These are phyloP conservation scores for Columba guinea DNA, from an alignment of 2,797 vertebrate genomes.

Conservation along the genomic window DNA sequence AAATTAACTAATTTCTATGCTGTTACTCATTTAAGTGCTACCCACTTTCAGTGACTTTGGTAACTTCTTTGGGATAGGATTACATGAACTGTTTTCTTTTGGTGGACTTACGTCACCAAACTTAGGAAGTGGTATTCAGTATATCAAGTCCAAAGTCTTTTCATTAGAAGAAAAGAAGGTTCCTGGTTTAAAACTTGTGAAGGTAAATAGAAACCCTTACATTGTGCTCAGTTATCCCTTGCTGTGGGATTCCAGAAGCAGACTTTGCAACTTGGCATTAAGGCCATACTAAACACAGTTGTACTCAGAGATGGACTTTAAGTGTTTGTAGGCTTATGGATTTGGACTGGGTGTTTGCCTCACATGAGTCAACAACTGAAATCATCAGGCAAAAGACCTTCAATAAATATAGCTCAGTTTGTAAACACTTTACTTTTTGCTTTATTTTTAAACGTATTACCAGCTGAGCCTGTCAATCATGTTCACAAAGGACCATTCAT, in stretches of 20 bases:
- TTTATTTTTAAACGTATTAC: constrained; percentile 28
- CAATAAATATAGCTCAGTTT: constrained; percentile 34
- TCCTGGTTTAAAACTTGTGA: background rate
- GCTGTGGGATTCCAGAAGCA: background rate
- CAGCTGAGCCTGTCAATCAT: background rate
- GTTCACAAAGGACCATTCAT: constrained; percentile 11
- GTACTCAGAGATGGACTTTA: background rate
- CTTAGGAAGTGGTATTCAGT: background rate
- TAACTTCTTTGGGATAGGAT: background rate
- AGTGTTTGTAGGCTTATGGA: background rate
- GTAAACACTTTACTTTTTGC: constrained; percentile 24
- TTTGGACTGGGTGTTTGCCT: background rate
- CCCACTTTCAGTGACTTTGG: background rate
- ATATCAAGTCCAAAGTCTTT: background rate
- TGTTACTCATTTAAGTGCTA: background rate
- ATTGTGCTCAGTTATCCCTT: rapidly evolving
- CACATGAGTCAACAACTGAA: constrained; percentile 3
- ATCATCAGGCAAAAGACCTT: background rate
- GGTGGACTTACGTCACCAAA: background rate
- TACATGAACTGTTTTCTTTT: background rate
- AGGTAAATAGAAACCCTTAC: background rate
- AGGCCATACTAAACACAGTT: background rate
- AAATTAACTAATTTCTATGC: background rate
- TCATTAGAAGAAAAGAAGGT: background rate
- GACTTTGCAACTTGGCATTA: background rate